These are phyloP conservation scores for Coreius guichenoti DNA, from an alignment of 2,797 vertebrate species.

Conservation along the genomic window DNA sequence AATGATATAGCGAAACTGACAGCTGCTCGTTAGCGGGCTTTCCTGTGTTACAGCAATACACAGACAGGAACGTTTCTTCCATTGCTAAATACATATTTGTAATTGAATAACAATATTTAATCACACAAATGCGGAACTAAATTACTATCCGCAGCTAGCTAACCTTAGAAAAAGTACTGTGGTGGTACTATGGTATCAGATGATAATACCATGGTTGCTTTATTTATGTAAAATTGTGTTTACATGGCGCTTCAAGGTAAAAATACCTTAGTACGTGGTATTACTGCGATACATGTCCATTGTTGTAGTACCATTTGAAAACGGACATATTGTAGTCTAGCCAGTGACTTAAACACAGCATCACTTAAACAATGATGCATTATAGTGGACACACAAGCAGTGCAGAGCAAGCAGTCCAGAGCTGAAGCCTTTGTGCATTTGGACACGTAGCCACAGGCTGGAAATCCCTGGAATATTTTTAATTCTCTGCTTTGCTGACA, in stretches of 20 bases:
- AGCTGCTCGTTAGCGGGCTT: not conserved
- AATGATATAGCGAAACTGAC: not conserved
- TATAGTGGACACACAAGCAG: constrained; percentile 73
- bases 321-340: constrained; percentile 13
- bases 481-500: constrained; percentile 50
- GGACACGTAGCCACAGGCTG: constrained; percentile 63
- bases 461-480: constrained; percentile 73
- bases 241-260: not conserved
- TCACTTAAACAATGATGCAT: constrained; percentile 70
- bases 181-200: not conserved
- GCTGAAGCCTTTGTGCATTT: constrained; percentile 69
- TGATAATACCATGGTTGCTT: not conserved
- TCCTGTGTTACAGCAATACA: not conserved
- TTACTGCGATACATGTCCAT: not conserved
- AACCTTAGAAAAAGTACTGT: not conserved
- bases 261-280: not conserved
- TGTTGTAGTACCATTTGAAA: not conserved
- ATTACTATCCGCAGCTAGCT: not conserved
- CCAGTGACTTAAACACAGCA: constrained; percentile 67
- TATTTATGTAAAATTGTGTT: not conserved
- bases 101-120: not conserved
- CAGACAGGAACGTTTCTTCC: not conserved
- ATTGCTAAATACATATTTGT: not conserved
- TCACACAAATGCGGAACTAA: not conserved
- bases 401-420: constrained; percentile 75